phyloP scores from a whole-genome alignment of 2,888 invertebrate genomes.

The Anagyrus pseudococci region DNA sequence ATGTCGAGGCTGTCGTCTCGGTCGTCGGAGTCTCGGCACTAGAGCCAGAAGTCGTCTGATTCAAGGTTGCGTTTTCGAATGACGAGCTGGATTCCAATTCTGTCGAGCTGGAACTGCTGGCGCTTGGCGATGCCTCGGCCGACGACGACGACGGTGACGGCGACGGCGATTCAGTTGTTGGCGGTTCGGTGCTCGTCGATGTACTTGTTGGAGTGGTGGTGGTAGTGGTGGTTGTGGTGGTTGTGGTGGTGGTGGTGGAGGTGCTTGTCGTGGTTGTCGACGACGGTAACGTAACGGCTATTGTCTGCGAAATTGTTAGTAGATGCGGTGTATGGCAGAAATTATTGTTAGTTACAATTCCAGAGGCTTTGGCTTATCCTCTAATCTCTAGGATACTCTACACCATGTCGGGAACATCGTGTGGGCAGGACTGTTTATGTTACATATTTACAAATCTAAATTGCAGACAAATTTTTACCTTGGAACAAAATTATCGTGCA shows the following conservation, averaged over 20 bases:
- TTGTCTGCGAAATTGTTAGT: conserved; percentile 62
- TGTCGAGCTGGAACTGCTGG: conserved; percentile 36
- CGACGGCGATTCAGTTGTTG: conserved; percentile 36
- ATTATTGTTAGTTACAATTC: conserved; percentile 55
- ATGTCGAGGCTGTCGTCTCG: conserved; percentile 34
- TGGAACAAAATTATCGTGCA: too few species aligned
- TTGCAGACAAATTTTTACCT: too few species aligned
- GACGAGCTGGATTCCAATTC: conserved; percentile 29
- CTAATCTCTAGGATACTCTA: not conserved
- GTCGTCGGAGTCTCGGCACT: not conserved
- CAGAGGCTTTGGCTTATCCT: not conserved
- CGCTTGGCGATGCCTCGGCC: conserved; percentile 28
- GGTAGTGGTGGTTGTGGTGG: conserved; percentile 39
- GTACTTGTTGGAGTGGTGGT: conserved; percentile 42
- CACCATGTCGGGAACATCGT: not conserved
- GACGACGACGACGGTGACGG: conserved; percentile 39
- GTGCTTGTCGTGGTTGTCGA: conserved; percentile 41
- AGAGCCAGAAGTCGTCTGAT: not conserved
- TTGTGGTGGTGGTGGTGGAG: conserved; percentile 44
- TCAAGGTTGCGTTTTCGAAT: not conserved
- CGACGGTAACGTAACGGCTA: conserved; percentile 42
- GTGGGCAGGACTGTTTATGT: not conserved
- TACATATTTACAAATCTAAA: too few species aligned
- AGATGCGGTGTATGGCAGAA: conserved; percentile 58
- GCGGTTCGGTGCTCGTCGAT: conserved; percentile 14